These are phyloP conservation scores for Sclerurus mexicanus DNA, from an alignment of 2,113 vertebrate genomes.

Conservation along the genomic window DNA sequence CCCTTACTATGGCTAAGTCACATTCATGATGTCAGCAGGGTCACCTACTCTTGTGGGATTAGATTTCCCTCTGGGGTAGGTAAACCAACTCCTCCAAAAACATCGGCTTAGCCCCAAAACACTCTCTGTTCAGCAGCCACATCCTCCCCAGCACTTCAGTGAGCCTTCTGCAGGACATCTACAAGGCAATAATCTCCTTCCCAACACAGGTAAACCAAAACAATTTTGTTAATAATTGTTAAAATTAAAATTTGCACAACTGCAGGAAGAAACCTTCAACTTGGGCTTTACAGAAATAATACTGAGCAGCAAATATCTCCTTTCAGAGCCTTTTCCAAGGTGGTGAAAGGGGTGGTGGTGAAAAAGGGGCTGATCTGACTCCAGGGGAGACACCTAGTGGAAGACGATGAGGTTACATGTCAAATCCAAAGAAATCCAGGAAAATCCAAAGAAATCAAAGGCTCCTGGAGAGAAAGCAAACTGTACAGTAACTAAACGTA, in stretches of 20 bases:
- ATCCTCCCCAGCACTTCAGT: neutral
- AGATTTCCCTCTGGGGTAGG: neutral
- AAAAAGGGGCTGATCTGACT: neutral
- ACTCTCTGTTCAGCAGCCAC: neutral
- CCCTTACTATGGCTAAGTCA: neutral
- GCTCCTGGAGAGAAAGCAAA: neutral
- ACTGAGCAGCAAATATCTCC: rapidly evolving
- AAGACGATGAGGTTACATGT: neutral
- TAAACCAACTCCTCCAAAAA: neutral
- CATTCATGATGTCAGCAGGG: neutral
- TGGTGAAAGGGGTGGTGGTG: neutral
- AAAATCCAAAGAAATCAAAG: neutral
- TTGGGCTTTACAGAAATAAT: neutral
- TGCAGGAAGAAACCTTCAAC: rapidly evolving
- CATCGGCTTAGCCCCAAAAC: neutral
- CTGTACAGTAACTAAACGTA: rapidly evolving
- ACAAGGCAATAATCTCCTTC: neutral
- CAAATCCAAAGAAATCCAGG: neutral
- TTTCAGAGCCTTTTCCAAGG: neutral
- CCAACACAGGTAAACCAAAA: neutral
- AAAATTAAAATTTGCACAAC: neutral
- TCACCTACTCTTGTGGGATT: neutral
- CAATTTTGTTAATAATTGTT: neutral
- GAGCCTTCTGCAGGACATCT: neutral
- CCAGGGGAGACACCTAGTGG: conserved; percentile 40